Evolutionary conservation across 2,888 invertebrate species (phyloP).

Genomic region (Habroteleia sp.): DNA sequence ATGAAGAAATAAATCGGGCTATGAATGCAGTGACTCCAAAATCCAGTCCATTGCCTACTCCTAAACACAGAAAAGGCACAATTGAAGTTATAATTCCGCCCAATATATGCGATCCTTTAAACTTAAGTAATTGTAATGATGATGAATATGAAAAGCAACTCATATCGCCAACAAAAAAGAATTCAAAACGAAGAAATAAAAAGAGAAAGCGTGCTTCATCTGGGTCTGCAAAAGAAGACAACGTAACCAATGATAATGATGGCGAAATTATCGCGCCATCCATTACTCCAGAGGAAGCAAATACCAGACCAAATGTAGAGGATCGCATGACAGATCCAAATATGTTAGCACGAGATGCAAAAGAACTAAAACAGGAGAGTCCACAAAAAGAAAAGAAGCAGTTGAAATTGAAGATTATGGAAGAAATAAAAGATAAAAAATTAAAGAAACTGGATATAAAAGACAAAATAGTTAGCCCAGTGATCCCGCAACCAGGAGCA

Average conservation of each 20-base stretch:
- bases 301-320: constrained; percentile 18
- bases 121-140: constrained; percentile 87
- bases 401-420: constrained; percentile 74
- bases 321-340: constrained; percentile 23
- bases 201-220: constrained; percentile 84
- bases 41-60: constrained; percentile 93
- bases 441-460: constrained; percentile 86
- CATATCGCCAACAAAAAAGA: constrained; percentile 86
- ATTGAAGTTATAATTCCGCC: constrained; percentile 96
- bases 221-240: constrained; percentile 79
- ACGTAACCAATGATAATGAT: constrained; percentile 81
- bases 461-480: constrained; percentile 96
- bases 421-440: constrained; percentile 77
- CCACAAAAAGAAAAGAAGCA: constrained; percentile 71
- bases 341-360: constrained; percentile 50
- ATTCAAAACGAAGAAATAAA: constrained; percentile 84
- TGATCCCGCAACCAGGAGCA: constrained; percentile 93
- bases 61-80: constrained; percentile 89
- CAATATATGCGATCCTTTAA: constrained; percentile 95
- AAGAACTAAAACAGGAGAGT: constrained; percentile 66
- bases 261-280: constrained; percentile 46
- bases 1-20: constrained; percentile 88
- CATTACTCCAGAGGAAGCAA: constrained; percentile 65
- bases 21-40: constrained; percentile 96
- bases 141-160: constrained; percentile 91